phyloP scores from a whole-genome alignment of 1,140 invertebrate genomes.

The Cyclargus thomasi region DNA sequence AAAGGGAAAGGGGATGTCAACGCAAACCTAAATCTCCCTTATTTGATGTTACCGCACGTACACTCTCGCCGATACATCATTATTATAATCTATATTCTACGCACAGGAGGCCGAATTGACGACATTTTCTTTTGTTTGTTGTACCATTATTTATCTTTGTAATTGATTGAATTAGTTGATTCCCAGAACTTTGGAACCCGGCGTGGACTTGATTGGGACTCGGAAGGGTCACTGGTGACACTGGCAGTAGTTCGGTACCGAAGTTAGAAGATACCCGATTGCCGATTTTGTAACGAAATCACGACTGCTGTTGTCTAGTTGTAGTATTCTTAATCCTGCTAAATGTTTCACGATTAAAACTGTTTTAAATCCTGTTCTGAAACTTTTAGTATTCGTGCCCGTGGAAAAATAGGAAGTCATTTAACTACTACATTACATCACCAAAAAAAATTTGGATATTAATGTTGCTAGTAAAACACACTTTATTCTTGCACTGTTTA shows the following conservation, averaged over 20 bases:
- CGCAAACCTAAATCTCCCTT: slow-evolving; percentile 45
- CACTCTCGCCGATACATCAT: slow-evolving; percentile 54
- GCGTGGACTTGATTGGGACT: neutral
- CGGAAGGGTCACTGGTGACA: neutral
- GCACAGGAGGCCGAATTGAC: slow-evolving; percentile 40
- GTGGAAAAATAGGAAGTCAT: no score
- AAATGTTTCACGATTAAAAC: no score
- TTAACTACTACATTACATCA: no score
- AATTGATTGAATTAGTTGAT: slow-evolving; percentile 31
- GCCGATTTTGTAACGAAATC: neutral
- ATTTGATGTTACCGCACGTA: slow-evolving; percentile 57
- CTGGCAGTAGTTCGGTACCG: neutral
- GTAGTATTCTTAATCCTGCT: no score
- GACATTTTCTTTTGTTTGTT: slow-evolving; percentile 45
- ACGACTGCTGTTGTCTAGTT: no score
- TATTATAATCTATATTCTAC: slow-evolving; percentile 51
- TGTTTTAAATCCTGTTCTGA: no score
- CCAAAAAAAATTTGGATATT: no score
- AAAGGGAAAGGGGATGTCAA: slow-evolving; percentile 37
- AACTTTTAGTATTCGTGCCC: no score
- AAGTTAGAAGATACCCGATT: neutral
- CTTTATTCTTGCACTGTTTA: no score
- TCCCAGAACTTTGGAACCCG: slow-evolving; percentile 20
- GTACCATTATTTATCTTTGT: slow-evolving; percentile 31
- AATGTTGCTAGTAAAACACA: no score